phyloP scores from a whole-genome alignment of 2,888 invertebrate genomes.

The Pristionchus exspectatus region DNA sequence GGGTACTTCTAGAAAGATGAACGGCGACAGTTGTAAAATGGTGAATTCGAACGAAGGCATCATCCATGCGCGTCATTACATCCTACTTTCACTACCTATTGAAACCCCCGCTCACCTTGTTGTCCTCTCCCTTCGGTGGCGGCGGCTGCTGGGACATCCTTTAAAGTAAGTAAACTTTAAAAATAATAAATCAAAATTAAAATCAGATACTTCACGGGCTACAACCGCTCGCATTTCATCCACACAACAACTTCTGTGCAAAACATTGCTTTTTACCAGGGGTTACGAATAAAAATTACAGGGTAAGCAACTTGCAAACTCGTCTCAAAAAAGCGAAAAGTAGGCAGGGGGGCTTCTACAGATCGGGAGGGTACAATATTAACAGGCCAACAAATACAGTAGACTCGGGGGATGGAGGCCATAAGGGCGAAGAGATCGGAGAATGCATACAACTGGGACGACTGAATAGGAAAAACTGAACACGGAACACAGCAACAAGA shows the following conservation, averaged over 20 bases:
- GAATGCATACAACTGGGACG: neutral
- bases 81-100: neutral
- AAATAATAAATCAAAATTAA: neutral
- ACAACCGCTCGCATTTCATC: neutral
- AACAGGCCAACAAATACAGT: neutral
- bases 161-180: neutral
- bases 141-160: constrained; percentile 2
- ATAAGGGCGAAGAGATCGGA: neutral
- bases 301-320: neutral
- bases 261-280: neutral
- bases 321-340: neutral
- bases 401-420: neutral
- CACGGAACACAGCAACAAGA: neutral
- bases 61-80: neutral
- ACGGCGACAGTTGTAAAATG: too few species aligned
- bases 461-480: neutral
- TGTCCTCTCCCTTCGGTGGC: constrained; percentile 20
- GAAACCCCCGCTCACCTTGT: neutral
- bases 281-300: neutral
- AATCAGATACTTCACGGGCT: neutral
- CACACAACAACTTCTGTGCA: neutral
- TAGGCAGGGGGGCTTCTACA: neutral
- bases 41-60: neutral
- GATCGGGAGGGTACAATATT: neutral
- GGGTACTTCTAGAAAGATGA: too few species aligned